Conservation (phyloP, 64 coral and sea anemone species). For the Acropora yongei region DNA sequence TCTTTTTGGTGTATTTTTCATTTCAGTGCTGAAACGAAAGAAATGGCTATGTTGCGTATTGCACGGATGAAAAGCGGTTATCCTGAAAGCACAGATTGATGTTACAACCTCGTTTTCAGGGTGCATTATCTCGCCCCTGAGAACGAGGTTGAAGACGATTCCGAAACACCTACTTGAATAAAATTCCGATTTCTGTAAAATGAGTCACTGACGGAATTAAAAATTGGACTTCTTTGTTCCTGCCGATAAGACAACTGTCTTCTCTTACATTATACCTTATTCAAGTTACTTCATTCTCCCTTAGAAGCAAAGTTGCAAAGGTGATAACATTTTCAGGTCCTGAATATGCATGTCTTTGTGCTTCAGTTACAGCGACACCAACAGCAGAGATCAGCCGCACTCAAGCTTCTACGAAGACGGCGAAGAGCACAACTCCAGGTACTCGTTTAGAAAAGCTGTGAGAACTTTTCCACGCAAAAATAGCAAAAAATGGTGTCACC, state of each 20-base stretch:
- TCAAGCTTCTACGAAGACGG: too few relatives aligned
- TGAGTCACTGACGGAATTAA: background rate
- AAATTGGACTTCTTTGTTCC: too few relatives aligned
- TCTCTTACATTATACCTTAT: too few relatives aligned
- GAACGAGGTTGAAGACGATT: background rate
- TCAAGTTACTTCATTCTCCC: too few relatives aligned
- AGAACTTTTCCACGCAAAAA: too few relatives aligned
- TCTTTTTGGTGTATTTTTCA: background rate
- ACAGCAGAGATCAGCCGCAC: background rate
- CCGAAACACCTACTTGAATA: background rate
- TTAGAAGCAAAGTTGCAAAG: background rate
- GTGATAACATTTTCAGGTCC: background rate
- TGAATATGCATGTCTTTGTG: background rate
- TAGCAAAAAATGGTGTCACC: too few relatives aligned
- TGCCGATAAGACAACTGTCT: too few relatives aligned
- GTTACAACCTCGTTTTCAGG: background rate
- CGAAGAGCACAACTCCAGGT: too few relatives aligned
- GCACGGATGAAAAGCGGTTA: background rate
- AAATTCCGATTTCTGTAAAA: background rate
- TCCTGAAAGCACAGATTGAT: too few relatives aligned
- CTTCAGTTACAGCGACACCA: background rate
- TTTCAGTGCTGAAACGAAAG: background rate
- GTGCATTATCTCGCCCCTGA: background rate
- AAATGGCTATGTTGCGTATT: background rate
- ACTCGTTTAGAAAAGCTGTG: too few relatives aligned